Percentiles rank a stretch among this genome's conserved stretches.
Evolutionary conservation across 2,797 vertebrate genomes (phyloP).

Genomic region (Cossypha polioptera): DNA sequence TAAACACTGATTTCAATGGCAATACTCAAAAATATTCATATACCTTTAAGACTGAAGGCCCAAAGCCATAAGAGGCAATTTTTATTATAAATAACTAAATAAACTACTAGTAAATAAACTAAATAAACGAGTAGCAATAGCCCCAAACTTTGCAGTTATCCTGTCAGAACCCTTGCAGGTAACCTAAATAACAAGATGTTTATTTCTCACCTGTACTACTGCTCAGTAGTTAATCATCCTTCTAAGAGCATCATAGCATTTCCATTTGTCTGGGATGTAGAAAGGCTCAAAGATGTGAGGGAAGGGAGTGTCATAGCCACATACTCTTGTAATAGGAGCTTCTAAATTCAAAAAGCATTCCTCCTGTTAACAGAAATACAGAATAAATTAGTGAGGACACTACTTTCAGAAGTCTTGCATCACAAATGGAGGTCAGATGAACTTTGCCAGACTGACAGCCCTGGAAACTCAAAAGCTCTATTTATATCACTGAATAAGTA

Average conservation of each 20-base stretch:
- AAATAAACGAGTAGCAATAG: not conserved
- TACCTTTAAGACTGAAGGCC: not conserved
- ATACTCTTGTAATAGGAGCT: slow-evolving; percentile 93
- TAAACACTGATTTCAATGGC: not conserved
- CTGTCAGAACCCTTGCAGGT: not conserved
- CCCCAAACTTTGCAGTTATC: not conserved
- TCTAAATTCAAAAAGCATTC: slow-evolving; percentile 97
- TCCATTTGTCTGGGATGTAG: slow-evolving; percentile 99
- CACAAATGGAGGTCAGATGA: slow-evolving; percentile 5
- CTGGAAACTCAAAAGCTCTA: slow-evolving; percentile 1
- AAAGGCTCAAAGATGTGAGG: slow-evolving; percentile 97
- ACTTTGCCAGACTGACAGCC: not conserved
- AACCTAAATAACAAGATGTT: not conserved
- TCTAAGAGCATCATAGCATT: slow-evolving; percentile 93
- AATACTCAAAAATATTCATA: not conserved
- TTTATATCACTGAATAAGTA: slow-evolving; percentile 16
- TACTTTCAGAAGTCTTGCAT: slow-evolving; percentile 7
- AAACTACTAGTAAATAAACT: not conserved
- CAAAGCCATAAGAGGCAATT: not conserved
- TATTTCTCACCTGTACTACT: slow-evolving; percentile 40
- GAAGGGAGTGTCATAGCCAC: slow-evolving; percentile 98
- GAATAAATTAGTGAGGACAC: slow-evolving; percentile 1
- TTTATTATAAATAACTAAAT: not conserved
- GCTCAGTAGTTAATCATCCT: slow-evolving; percentile 96
- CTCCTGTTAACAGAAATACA: slow-evolving; percentile 81